Evolutionary conservation across 1,140 invertebrate genomes (phyloP).

Genomic region (Macrobrachium rosenbergii): DNA sequence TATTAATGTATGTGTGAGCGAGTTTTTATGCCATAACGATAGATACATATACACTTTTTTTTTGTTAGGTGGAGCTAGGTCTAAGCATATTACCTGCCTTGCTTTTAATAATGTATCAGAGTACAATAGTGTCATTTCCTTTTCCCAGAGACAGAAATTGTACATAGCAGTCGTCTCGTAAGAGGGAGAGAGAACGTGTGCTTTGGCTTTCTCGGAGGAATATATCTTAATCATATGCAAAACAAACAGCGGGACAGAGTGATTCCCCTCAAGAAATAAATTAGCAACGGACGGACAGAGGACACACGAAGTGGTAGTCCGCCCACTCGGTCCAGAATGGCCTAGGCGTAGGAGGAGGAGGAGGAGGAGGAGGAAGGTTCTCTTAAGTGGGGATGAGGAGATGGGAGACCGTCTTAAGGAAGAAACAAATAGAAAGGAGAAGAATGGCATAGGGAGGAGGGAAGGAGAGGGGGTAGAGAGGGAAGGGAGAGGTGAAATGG

Average conservation of each 20-base stretch:
- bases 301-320: too few relatives aligned
- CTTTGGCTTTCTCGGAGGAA: neutral
- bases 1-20: neutral
- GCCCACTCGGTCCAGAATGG: too few relatives aligned
- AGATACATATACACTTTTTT: neutral
- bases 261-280: too few relatives aligned
- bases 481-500: neutral
- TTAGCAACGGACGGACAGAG: too few relatives aligned
- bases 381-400: neutral
- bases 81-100: neutral
- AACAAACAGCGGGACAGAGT: neutral
- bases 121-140: neutral
- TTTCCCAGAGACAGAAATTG: neutral
- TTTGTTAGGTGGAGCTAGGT: neutral
- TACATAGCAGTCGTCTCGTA: too few relatives aligned
- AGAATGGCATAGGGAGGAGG: neutral
- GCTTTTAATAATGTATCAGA: conserved; percentile 8
- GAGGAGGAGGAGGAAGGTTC: neutral
- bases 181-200: conserved; percentile 28
- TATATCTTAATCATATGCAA: conserved; percentile 7
- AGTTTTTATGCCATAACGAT: neutral
- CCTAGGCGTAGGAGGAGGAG: neutral
- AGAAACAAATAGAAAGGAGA: too few relatives aligned
- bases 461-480: neutral
- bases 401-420: neutral